phyloP scores from a whole-genome alignment of 2,797 vertebrate species.

The Notoglanidium macrostoma region DNA sequence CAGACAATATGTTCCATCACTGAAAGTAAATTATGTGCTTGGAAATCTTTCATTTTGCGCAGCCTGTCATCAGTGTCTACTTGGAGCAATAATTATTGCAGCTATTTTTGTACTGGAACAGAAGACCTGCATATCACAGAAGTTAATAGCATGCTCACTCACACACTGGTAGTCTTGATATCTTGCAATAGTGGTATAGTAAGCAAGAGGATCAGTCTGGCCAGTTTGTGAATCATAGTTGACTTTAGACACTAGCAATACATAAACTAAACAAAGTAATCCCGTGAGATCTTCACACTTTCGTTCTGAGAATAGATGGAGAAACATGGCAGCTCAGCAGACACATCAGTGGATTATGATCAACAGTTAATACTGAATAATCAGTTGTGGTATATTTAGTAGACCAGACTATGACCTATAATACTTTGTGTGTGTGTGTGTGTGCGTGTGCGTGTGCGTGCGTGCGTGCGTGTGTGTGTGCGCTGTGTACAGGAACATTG shows the following conservation, averaged over 20 bases:
- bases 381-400: not conserved
- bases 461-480: not conserved
- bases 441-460: not conserved
- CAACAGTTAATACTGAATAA: not conserved
- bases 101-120: conserved; percentile 2
- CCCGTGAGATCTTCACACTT: not conserved
- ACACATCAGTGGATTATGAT: not conserved
- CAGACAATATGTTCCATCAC: not conserved
- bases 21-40: not conserved
- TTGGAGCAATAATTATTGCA: not conserved
- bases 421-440: not conserved
- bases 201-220: not conserved
- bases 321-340: not conserved
- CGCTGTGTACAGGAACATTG: conserved; percentile 77
- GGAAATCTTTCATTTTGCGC: not conserved
- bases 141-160: not conserved
- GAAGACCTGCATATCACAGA: not conserved
- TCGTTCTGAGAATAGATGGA: too few species aligned
- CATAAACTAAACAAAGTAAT: too few species aligned
- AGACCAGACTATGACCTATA: not conserved
- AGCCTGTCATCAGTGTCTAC: not conserved
- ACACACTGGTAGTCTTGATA: not conserved
- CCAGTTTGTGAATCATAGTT: not conserved
- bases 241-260: not conserved
- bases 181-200: not conserved